Conservation (phyloP, 92 coral and sea anemone species). For the Scolanthus callimorphus region DNA sequence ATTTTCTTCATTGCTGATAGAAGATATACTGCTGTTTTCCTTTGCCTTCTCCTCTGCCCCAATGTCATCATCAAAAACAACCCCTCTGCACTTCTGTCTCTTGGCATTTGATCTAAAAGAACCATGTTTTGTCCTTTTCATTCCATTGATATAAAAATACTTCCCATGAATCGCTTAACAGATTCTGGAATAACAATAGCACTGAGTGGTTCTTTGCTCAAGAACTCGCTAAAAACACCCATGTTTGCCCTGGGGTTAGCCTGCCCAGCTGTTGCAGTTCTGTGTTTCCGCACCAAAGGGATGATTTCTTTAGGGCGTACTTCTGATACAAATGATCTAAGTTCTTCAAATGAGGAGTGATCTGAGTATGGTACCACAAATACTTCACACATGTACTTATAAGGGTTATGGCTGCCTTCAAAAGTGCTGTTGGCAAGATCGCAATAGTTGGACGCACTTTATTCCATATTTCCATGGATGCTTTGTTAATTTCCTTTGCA, state of each 20-base stretch:
- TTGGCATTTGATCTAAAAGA: slow-evolving; percentile 1
- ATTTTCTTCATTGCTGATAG: no score
- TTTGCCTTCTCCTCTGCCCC: no score
- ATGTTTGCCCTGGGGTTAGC: slow-evolving; percentile 52
- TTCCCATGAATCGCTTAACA: slow-evolving; percentile 10
- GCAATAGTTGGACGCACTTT: slow-evolving; percentile 66
- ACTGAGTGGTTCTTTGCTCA: slow-evolving; percentile 20
- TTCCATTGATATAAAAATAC: not conserved
- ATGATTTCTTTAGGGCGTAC: slow-evolving; percentile 69
- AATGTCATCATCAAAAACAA: slow-evolving; percentile 23
- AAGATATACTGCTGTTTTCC: no score
- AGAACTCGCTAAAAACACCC: slow-evolving; percentile 40
- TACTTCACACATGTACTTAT: slow-evolving; percentile 28
- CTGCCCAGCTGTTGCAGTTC: slow-evolving; percentile 29
- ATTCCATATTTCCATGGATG: slow-evolving; percentile 52
- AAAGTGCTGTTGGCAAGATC: slow-evolving; percentile 79
- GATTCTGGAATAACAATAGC: slow-evolving; percentile 17
- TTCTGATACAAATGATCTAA: slow-evolving; percentile 57
- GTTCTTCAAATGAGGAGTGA: slow-evolving; percentile 79
- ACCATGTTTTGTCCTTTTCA: not conserved
- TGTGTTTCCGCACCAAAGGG: slow-evolving; percentile 68
- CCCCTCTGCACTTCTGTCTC: slow-evolving; percentile 25
- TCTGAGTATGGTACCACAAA: slow-evolving; percentile 93
- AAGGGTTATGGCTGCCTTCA: slow-evolving; percentile 57
- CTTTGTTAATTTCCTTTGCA: no score